Percentiles rank a stretch among this genome's conserved stretches.
phyloP scores from a whole-genome alignment of 2,113 vertebrate genomes.

The Poecilia latipinna region DNA sequence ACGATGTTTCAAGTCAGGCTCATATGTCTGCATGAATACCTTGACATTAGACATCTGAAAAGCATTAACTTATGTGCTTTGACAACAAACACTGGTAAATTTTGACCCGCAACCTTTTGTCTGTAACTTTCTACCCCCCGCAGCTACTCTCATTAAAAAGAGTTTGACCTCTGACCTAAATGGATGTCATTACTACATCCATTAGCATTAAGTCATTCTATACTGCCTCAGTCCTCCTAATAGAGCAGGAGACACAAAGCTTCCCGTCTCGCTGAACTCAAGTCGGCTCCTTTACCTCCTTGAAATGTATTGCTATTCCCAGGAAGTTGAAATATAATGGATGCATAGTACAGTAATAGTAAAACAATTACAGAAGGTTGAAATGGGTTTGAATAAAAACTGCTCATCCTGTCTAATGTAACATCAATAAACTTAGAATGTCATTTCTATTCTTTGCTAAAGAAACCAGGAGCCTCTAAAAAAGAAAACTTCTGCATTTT shows the following conservation, averaged over 20 bases:
- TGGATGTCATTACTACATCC: constrained; percentile 52
- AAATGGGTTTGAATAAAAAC: neutral
- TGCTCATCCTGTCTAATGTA: neutral
- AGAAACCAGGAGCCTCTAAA: too few relatives aligned
- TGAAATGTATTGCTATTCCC: constrained; percentile 35
- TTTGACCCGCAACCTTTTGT: neutral
- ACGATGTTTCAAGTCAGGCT: too few relatives aligned
- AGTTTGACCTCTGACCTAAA: constrained; percentile 10
- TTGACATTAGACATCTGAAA: neutral
- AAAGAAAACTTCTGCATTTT: too few relatives aligned
- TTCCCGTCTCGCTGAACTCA: constrained; percentile 53
- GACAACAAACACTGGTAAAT: neutral
- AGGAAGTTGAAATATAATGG: constrained; percentile 32
- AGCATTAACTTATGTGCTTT: neutral
- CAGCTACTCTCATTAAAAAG: neutral
- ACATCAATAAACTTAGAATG: neutral
- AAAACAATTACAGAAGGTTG: neutral
- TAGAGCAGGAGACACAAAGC: constrained; percentile 35
- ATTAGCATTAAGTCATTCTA: constrained; percentile 60
- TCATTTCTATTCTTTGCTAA: too few relatives aligned
- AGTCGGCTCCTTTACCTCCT: constrained; percentile 43
- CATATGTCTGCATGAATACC: too few relatives aligned
- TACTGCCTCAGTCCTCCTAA: constrained; percentile 23
- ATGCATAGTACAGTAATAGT: constrained; percentile 33
- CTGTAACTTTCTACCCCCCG: neutral